Conservation (phyloP, 2,113 vertebrate genomes). For the Pyxicephalus adspersus region DNA sequence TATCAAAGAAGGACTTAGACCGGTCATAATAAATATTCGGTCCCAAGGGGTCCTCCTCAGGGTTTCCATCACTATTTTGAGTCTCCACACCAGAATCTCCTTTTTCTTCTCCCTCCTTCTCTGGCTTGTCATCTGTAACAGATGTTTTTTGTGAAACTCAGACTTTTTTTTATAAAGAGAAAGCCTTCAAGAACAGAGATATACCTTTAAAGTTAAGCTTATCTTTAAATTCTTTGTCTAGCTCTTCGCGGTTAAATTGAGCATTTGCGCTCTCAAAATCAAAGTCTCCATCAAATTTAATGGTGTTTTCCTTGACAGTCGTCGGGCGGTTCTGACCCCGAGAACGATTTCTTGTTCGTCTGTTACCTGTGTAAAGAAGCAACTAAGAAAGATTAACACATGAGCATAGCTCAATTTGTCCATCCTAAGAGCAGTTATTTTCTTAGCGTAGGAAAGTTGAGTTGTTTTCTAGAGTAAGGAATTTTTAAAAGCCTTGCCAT, state of each 20-base stretch:
- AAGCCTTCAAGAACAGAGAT: neutral
- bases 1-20: slow-evolving; percentile 96
- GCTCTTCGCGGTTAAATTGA: slow-evolving; percentile 90
- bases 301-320: slow-evolving; percentile 78
- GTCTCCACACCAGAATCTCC: slow-evolving; percentile 75
- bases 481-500: no score
- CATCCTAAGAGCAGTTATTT: no score
- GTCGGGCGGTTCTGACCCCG: slow-evolving; percentile 84
- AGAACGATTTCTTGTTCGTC: slow-evolving; percentile 83
- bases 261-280: slow-evolving; percentile 97
- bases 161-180: slow-evolving; percentile 14
- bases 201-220: slow-evolving; percentile 83
- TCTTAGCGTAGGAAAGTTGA: no score
- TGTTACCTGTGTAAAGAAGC: slow-evolving; percentile 71
- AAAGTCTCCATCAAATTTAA: slow-evolving; percentile 96
- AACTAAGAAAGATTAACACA: no score
- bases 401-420: no score
- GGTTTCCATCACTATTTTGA: slow-evolving; percentile 66
- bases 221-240: slow-evolving; percentile 85
- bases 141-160: slow-evolving; percentile 24
- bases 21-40: slow-evolving; percentile 94
- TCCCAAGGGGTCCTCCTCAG: slow-evolving; percentile 78
- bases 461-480: no score
- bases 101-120: slow-evolving; percentile 72
- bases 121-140: slow-evolving; percentile 74